Evolutionary conservation across 2,888 invertebrate species (phyloP).

Genomic region (Rhagonycha lutea): DNA sequence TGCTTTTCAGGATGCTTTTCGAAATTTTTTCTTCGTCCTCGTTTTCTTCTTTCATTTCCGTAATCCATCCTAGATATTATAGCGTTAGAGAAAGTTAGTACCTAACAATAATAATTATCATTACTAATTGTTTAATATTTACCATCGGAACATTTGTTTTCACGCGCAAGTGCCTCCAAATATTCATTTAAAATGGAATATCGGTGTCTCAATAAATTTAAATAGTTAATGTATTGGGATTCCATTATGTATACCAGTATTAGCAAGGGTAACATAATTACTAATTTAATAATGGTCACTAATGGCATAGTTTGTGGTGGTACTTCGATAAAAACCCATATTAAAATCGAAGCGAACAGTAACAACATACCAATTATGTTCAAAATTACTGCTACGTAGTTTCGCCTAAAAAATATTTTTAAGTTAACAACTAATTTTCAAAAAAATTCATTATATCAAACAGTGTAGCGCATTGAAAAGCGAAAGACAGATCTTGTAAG

Average conservation of each 20-base stretch:
- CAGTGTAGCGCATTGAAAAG: not conserved
- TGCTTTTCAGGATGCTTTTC: slow-evolving; percentile 24
- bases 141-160: slow-evolving; percentile 26
- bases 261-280: slow-evolving; percentile 5
- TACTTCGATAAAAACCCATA: not conserved
- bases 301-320: not conserved
- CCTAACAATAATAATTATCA: not conserved
- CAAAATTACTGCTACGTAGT: not conserved
- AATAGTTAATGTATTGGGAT: slow-evolving; percentile 38
- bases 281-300: not conserved
- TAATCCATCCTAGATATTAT: slow-evolving; percentile 28
- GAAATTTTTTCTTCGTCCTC: slow-evolving; percentile 15
- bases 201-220: slow-evolving; percentile 35
- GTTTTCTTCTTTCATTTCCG: slow-evolving; percentile 15
- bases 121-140: not conserved
- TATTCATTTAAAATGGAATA: slow-evolving; percentile 39
- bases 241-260: slow-evolving; percentile 37
- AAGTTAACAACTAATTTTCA: no score
- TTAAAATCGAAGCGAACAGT: not conserved
- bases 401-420: not conserved
- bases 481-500: no score
- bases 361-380: not conserved
- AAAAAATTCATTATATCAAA: no score
- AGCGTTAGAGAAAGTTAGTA: not conserved
- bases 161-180: slow-evolving; percentile 34